Evolutionary conservation across 2,888 invertebrate genomes (phyloP), one percentile per base, ranked within the genome.

Genomic region (Agrilus mali): DNA sequence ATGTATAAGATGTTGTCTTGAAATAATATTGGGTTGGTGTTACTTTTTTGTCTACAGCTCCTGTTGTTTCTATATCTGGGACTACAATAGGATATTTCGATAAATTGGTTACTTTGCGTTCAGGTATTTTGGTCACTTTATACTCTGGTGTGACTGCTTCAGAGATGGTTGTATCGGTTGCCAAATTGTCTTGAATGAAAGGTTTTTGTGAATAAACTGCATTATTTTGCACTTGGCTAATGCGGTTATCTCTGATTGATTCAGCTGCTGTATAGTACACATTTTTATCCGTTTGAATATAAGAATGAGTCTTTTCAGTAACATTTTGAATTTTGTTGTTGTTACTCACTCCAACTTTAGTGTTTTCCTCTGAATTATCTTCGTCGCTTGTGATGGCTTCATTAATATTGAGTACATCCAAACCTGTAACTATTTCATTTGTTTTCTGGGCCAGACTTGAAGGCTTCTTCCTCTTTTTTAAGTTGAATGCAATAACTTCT

Each of bases 381-480:
- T 27, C 27, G 10, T 10, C 27, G 10, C 27, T 27, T 10, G 2
- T 27, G 6, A 65, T 61, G 1, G 71, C 71, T n/a, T 63, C 62
- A 55, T 82, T 82, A 1, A 82, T 80, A 55, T 71, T 72, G 8
- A 79, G 53, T 7, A 82, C 69, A 59, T 81, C 80, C 54, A 78
- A 74, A 47, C 76, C 77, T 0, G 75, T 69, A 46, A 82, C 74
- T 8, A 79, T 61, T 58, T 78, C 74, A 56, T 73, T 73, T 1
- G 77, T 77, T 2, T 70, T 74, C 35, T 72, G 72, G 12, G 77
- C 73, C 34, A 78, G 60, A 53, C 67, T 73, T 4, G 69, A 68
- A 34, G 51, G 44, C 34, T 35, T 44, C 15, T n/a, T 16, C n/a
- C 40, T 33, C 27, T 27, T 27, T 10, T 27, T 27, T 10, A 27